These are phyloP conservation scores for Microcebus jonahi DNA, from an alignment of 2,113 vertebrate species.

Conservation along the genomic window DNA sequence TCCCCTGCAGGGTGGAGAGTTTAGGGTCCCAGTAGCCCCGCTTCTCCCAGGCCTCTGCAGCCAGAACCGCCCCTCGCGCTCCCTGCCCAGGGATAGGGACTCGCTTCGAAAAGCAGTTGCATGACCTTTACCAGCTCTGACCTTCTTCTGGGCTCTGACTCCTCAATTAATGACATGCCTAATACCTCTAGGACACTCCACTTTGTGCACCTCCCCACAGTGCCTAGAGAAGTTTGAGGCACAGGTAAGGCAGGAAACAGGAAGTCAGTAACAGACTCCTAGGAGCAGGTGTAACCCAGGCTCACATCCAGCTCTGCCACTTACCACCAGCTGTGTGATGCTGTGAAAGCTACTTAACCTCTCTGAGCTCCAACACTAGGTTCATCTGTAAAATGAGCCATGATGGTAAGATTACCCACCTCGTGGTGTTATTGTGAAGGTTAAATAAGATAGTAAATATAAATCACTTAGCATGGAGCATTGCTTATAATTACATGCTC, in stretches of 20 bases:
- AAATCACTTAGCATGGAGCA: neutral
- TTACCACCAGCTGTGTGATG: neutral
- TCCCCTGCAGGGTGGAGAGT: neutral
- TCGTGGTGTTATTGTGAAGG: neutral
- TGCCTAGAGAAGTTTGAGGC: neutral
- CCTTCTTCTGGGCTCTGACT: neutral
- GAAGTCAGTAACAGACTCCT: neutral
- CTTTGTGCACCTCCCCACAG: too few relatives aligned
- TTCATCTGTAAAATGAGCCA: neutral
- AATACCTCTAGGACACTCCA: neutral
- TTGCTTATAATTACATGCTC: neutral
- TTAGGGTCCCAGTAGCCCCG: neutral
- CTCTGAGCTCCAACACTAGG: neutral
- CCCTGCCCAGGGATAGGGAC: neutral
- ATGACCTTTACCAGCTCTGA: neutral
- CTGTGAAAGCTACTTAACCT: neutral
- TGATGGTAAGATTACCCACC: fast-evolving
- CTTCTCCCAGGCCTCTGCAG: neutral
- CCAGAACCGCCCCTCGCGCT: neutral
- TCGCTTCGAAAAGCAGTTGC: neutral
- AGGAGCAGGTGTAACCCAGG: neutral
- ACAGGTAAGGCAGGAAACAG: neutral
- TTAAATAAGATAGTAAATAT: neutral
- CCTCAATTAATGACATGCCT: neutral
- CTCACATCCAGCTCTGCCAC: neutral